A percentile compares a stretch with the other conserved stretches of the same genome.
Evolutionary conservation across 2,797 vertebrate genomes (phyloP).

Genomic region (Poeciliopsis infans): DNA sequence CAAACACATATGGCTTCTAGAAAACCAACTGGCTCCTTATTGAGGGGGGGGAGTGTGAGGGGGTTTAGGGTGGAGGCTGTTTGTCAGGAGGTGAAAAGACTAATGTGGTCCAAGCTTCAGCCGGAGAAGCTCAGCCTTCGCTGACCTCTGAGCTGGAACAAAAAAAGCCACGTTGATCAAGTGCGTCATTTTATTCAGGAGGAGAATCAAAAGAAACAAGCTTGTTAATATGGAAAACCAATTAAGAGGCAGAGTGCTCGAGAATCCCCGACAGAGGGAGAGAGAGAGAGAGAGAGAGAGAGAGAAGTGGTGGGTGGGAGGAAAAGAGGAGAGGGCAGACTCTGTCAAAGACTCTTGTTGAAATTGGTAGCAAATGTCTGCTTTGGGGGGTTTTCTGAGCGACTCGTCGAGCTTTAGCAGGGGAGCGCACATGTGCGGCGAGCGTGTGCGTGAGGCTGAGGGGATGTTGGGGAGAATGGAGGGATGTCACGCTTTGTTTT

Average conservation of each 20-base stretch:
- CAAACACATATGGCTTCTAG: conserved; percentile 72
- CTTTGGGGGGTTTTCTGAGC: conserved; percentile 37
- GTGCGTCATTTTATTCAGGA: conserved; percentile 68
- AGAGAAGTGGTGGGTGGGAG: not conserved
- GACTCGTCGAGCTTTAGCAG: conserved; percentile 39
- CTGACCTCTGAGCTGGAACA: conserved; percentile 72
- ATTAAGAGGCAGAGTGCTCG: conserved; percentile 70
- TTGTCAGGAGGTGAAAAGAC: conserved; percentile 63
- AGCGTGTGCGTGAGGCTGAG: conserved; percentile 66
- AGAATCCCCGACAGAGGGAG: conserved; percentile 54
- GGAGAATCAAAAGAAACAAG: conserved; percentile 74
- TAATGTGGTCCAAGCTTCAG: conserved; percentile 61
- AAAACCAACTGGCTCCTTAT: conserved; percentile 54
- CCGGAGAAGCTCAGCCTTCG: conserved; percentile 63
- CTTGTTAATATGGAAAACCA: conserved; percentile 82
- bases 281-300: conserved; percentile 8
- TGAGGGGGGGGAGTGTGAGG: not conserved
- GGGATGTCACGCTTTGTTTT: conserved; percentile 85
- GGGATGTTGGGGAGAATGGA: conserved; percentile 74
- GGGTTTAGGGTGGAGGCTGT: conserved; percentile 49
- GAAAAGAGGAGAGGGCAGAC: conserved; percentile 24
- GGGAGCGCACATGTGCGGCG: conserved; percentile 29
- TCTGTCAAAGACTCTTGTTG: conserved; percentile 39
- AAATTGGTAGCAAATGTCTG: conserved; percentile 36
- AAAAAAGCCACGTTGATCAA: conserved; percentile 75